phyloP scores from a whole-genome alignment of 2,113 vertebrate species.

The Pachyramphus minor region DNA sequence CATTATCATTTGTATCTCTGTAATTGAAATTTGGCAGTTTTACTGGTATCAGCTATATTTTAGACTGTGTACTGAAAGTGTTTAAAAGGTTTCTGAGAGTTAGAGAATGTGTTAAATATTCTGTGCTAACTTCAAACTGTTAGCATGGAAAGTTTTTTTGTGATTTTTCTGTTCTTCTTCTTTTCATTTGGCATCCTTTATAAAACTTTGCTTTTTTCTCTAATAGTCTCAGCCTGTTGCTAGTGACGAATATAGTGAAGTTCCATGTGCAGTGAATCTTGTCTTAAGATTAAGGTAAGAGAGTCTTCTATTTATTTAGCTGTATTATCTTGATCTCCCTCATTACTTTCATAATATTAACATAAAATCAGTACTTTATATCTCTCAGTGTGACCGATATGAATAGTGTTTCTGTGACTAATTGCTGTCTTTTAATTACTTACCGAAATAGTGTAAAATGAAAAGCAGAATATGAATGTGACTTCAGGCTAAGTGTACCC shows the following conservation, averaged over 20 bases:
- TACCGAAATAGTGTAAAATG: constrained; percentile 39
- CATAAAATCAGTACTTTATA: constrained; percentile 47
- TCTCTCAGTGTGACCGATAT: constrained; percentile 54
- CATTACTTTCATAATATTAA: constrained; percentile 63
- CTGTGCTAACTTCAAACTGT: not conserved
- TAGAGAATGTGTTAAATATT: constrained; percentile 8
- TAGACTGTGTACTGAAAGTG: not conserved
- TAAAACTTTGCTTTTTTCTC: not conserved
- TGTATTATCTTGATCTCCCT: constrained; percentile 26
- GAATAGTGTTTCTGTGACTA: constrained; percentile 53
- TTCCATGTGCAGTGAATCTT: constrained; percentile 87
- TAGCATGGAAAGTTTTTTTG: not conserved
- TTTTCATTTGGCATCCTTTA: not conserved
- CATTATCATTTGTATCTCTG: not conserved
- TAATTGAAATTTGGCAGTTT: not conserved
- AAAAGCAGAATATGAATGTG: constrained; percentile 52
- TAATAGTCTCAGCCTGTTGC: constrained; percentile 82
- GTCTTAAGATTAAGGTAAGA: constrained; percentile 95
- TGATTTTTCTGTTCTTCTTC: not conserved
- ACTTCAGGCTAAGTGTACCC: constrained; percentile 60
- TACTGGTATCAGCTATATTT: not conserved
- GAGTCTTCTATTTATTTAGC: not conserved
- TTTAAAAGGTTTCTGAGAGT: constrained; percentile 10
- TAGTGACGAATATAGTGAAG: constrained; percentile 75
- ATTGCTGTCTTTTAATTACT: constrained; percentile 67